phyloP scores from a whole-genome alignment of 2,113 vertebrate species.

The Ailurus styani region DNA sequence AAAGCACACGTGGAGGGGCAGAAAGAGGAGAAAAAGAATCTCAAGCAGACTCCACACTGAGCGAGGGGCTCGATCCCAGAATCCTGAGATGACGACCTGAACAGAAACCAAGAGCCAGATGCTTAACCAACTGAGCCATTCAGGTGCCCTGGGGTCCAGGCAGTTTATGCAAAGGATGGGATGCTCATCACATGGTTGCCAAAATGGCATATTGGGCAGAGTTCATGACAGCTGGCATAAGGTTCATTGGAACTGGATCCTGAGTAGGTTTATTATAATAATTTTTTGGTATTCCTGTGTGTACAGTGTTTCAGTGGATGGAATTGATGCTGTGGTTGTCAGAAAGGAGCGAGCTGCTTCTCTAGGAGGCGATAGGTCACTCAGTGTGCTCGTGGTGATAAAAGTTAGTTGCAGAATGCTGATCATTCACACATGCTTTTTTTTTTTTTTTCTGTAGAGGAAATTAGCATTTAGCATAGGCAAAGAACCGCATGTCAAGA shows the following conservation, averaged over 20 bases:
- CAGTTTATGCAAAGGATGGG: neutral
- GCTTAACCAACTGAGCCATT: neutral
- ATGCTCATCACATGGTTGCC: neutral
- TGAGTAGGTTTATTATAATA: neutral
- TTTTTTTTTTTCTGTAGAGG: neutral
- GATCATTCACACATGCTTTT: neutral
- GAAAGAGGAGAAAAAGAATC: neutral
- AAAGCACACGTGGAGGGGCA: neutral
- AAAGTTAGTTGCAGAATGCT: neutral
- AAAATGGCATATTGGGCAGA: neutral
- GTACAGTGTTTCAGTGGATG: neutral
- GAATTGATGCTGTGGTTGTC: neutral
- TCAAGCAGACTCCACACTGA: neutral
- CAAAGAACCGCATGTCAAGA: neutral
- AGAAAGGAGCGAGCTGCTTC: neutral
- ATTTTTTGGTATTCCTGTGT: neutral
- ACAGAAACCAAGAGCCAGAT: neutral
- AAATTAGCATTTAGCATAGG: neutral
- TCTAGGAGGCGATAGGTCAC: fast-evolving
- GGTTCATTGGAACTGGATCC: neutral
- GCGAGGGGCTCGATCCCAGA: neutral
- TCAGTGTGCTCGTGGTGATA: neutral
- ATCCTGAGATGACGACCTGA: neutral
- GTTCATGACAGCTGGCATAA: neutral
- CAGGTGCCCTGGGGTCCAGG: neutral